Evolutionary conservation across 2,888 invertebrate genomes (phyloP).

Genomic region (Epistrophella euchroma): DNA sequence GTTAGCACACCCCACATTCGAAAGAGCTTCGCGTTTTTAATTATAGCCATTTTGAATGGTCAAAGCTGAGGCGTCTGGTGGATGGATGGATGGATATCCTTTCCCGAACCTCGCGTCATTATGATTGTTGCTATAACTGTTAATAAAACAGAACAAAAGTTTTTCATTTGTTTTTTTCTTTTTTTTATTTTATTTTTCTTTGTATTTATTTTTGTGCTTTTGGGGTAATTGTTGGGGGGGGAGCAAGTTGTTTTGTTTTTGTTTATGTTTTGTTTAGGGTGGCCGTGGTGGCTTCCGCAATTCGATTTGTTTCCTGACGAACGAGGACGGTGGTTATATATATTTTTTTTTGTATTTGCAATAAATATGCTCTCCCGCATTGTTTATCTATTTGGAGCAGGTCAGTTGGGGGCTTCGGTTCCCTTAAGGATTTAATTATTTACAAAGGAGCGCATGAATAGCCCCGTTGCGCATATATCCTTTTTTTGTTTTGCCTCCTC

Average conservation of each 20-base stretch:
- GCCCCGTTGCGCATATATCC: constrained; percentile 38
- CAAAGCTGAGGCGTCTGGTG: constrained; percentile 46
- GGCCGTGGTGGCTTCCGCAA: constrained; percentile 59
- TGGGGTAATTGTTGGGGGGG: constrained; percentile 13
- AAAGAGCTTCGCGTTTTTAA: constrained; percentile 66
- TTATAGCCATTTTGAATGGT: constrained; percentile 72
- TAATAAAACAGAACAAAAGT: constrained; percentile 53
- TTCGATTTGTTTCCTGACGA: constrained; percentile 57
- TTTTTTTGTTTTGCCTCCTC: background rate
- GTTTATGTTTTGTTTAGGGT: constrained; percentile 47
- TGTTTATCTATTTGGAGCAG: constrained; percentile 67
- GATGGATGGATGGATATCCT: constrained; percentile 42
- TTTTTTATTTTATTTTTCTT: constrained; percentile 12
- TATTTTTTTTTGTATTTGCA: constrained; percentile 22
- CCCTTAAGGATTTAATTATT: constrained; percentile 72
- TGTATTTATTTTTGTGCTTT: constrained; percentile 32
- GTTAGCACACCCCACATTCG: constrained; percentile 50
- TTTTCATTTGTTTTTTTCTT: constrained; percentile 56
- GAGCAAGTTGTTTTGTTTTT: constrained; percentile 48
- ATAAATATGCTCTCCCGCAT: constrained; percentile 43
- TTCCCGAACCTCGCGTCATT: constrained; percentile 38
- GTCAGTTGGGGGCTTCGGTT: constrained; percentile 66
- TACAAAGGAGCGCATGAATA: constrained; percentile 66
- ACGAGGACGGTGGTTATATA: background rate
- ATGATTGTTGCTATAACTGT: constrained; percentile 57